Evolutionary conservation across 2,113 vertebrate genomes (phyloP).

Genomic region (Hipposideros armiger): DNA sequence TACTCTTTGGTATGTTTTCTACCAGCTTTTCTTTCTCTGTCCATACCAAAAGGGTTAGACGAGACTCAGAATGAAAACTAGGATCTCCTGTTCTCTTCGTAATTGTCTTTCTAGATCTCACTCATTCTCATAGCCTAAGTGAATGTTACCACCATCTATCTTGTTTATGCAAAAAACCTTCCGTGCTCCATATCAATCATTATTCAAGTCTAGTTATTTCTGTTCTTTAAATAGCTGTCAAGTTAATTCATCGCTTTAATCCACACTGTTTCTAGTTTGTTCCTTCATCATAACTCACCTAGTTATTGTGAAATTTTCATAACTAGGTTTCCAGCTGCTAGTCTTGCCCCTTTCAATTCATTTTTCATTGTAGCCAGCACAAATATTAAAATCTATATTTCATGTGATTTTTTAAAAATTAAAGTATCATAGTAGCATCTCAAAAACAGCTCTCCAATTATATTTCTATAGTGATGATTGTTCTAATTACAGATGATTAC

Average conservation of each 20-base stretch:
- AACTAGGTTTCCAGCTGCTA: not conserved
- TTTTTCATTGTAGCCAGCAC: conserved; percentile 25
- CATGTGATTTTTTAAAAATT: not conserved
- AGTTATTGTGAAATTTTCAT: not conserved
- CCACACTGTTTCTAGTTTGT: not conserved
- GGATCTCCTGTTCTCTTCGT: not conserved
- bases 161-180: not conserved
- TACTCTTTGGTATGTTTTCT: not conserved
- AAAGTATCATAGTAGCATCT: conserved; percentile 23
- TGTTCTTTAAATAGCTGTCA: not conserved
- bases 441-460: not conserved
- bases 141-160: not conserved
- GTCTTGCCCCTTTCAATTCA: conserved; percentile 7
- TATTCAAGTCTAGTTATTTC: not conserved
- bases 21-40: not conserved
- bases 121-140: conserved; percentile 31
- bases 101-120: not conserved
- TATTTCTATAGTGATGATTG: not conserved
- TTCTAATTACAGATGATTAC: conserved; percentile 11
- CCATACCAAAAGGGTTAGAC: not conserved
- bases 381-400: not conserved
- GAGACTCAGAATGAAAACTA: not conserved
- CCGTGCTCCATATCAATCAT: not conserved
- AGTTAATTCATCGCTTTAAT: not conserved
- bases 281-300: not conserved